phyloP scores from a whole-genome alignment of 30 jellyfish, hydroid and myxozoan genomes.

The Hydractinia echinata region DNA sequence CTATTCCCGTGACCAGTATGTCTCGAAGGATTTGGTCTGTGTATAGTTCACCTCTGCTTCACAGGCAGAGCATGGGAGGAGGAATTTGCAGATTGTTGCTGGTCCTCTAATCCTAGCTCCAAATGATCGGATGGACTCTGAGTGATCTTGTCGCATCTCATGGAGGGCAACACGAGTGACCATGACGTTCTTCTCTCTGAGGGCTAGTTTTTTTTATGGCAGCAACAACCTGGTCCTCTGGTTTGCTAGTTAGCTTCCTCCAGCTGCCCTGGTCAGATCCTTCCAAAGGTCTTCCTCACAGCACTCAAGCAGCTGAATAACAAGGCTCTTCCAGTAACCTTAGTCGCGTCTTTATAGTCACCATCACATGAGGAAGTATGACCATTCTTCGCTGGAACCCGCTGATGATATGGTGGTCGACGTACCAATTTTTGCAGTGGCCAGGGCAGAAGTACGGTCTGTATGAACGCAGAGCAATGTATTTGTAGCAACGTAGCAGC shows the following conservation, averaged over 20 bases:
- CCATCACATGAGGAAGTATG: background rate
- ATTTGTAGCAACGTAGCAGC: constrained; percentile 8
- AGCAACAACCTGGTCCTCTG: background rate
- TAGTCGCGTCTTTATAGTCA: too few relatives aligned
- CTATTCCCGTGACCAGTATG: too few relatives aligned
- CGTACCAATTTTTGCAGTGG: constrained; percentile 6
- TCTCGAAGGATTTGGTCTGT: too few relatives aligned
- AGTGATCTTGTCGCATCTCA: too few relatives aligned
- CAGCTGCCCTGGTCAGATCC: background rate
- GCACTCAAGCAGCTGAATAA: constrained; percentile 18
- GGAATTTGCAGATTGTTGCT: too few relatives aligned
- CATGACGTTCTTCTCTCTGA: too few relatives aligned
- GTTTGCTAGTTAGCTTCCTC: background rate
- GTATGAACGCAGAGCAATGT: constrained; percentile 9
- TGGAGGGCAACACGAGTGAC: too few relatives aligned
- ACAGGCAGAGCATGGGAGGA: too few relatives aligned
- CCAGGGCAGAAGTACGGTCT: background rate
- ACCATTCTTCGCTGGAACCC: constrained; percentile 17
- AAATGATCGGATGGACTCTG: too few relatives aligned
- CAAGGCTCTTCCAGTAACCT: background rate
- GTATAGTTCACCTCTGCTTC: too few relatives aligned
- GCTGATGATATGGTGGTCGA: constrained; percentile 2
- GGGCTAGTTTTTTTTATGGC: too few relatives aligned
- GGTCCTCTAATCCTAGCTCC: too few relatives aligned
- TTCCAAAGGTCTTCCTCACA: constrained; percentile 1